Percentiles rank a stretch among this genome's conserved stretches.
phyloP scores from a whole-genome alignment of 2,797 vertebrate species.

The Brachymystax lenok region DNA sequence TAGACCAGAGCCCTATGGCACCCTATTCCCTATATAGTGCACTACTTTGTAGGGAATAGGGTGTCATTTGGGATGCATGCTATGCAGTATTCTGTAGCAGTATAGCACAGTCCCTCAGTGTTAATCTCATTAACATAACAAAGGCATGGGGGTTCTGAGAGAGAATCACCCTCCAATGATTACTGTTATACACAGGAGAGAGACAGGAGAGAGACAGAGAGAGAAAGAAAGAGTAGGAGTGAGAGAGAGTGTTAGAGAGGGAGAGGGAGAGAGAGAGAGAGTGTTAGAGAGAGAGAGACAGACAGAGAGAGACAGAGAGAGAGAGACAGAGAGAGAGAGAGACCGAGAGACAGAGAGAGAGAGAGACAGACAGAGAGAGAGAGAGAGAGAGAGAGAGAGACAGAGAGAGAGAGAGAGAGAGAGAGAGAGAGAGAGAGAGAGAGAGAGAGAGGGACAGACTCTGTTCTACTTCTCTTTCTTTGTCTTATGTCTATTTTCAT shows the following conservation, averaged over 20 bases:
- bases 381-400: not conserved
- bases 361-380: not conserved
- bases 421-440: not conserved
- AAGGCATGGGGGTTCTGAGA: slow-evolving; percentile 20
- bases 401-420: not conserved
- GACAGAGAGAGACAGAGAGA: not conserved
- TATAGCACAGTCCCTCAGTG: slow-evolving; percentile 5
- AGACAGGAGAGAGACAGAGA: not conserved
- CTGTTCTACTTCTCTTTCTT: not conserved
- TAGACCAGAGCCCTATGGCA: too few species aligned
- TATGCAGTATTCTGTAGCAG: not conserved
- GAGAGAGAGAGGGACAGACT: too few species aligned
- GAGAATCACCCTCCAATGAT: slow-evolving; percentile 9
- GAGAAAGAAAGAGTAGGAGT: too few species aligned
- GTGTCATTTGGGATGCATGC: not conserved
- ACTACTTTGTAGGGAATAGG: too few species aligned
- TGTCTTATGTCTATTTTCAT: not conserved
- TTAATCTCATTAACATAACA: slow-evolving; percentile 28
- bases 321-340: rapidly evolving
- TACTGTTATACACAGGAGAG: slow-evolving; percentile 6
- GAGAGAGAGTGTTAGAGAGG: not conserved
- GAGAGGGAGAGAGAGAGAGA: not conserved
- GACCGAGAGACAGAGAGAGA: too few species aligned
- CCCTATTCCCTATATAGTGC: too few species aligned
- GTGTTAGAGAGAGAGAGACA: not conserved